Percentiles rank a stretch among this genome's conserved stretches.
phyloP scores from a whole-genome alignment of 2,888 invertebrate species.

The Scelioninae gen. 2 region DNA sequence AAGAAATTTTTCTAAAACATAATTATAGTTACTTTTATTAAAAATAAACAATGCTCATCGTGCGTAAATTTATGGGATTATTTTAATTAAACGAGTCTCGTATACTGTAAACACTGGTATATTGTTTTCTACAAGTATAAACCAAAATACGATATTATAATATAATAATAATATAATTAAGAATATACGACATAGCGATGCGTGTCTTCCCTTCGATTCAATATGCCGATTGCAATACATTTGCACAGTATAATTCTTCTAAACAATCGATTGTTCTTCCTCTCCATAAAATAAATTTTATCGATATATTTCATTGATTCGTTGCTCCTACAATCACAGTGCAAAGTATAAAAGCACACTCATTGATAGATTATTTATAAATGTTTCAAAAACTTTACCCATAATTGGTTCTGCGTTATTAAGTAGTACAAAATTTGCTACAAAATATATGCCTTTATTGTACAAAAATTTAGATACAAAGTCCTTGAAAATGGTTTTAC shows the following conservation, averaged over 20 bases:
- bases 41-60: no score
- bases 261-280: slow-evolving; percentile 37
- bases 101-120: slow-evolving; percentile 73
- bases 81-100: slow-evolving; percentile 25
- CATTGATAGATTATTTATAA: slow-evolving; percentile 25
- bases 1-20: no score
- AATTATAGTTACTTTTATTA: no score
- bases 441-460: slow-evolving; percentile 45
- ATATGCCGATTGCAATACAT: slow-evolving; percentile 53
- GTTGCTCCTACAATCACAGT: slow-evolving; percentile 27
- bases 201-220: slow-evolving; percentile 52
- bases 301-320: slow-evolving; percentile 27
- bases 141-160: slow-evolving; percentile 69
- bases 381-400: slow-evolving; percentile 34
- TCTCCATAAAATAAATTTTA: slow-evolving; percentile 26
- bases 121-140: slow-evolving; percentile 73
- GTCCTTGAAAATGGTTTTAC: slow-evolving; percentile 15
- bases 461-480: slow-evolving; percentile 46
- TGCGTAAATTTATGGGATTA: not conserved
- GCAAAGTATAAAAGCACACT: slow-evolving; percentile 42
- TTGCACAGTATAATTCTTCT: slow-evolving; percentile 33
- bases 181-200: slow-evolving; percentile 70
- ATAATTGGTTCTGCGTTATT: slow-evolving; percentile 24
- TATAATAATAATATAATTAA: slow-evolving; percentile 68
- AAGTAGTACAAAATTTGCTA: slow-evolving; percentile 45